Evolutionary conservation across 1,140 invertebrate species (phyloP), one percentile per base, ranked within the genome.

Genomic region (Thaumatotibia leucotreta): DNA sequence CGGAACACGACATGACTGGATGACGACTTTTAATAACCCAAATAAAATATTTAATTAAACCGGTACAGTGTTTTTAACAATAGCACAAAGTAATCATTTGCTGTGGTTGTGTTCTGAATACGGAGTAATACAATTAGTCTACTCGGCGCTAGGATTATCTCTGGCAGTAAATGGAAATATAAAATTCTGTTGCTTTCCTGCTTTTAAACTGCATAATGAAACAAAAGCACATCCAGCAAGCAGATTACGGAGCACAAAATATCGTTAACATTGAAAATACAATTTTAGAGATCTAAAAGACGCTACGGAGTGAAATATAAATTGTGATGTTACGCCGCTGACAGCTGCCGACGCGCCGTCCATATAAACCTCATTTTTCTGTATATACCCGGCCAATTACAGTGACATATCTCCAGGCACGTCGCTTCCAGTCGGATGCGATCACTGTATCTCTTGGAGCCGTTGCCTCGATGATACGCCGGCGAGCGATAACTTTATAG

Each of bases 401-500:
- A 58, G 52, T 14, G 52, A 58, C 23, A 27, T 58, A 58, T 58
- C 52, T 58, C 24, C 24, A 58, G 52, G 52, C 52, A 58, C 52
- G 52, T 58, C 52, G 24, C 52, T 58, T 58, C 52, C 52, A 58
- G 52, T 58, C 52, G 52, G 52, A 58, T 58, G 52, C 24, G 24
- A 52, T 62, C 6, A 10, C 45, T 27, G 61, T 69, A 64, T 68
- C 67, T 68, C 67, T 52, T 24, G 27, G 39, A 31, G 35, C 58
- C 27, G 20, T 61, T 66, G 52, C 52, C 33, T 39, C 65, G 39
- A 31, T 45, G 35, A 67, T 63, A 33, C 45, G 39, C 52, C 11
- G 35, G 17, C 23, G 32, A 24, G 31, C 32, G 69, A 71, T 71
- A 67, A 67, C 11, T 71, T 71, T 65, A 65, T 67, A 67, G 69